Evolutionary conservation across 2,797 vertebrate genomes (phyloP).

Genomic region (Myiothlypis coronata): DNA sequence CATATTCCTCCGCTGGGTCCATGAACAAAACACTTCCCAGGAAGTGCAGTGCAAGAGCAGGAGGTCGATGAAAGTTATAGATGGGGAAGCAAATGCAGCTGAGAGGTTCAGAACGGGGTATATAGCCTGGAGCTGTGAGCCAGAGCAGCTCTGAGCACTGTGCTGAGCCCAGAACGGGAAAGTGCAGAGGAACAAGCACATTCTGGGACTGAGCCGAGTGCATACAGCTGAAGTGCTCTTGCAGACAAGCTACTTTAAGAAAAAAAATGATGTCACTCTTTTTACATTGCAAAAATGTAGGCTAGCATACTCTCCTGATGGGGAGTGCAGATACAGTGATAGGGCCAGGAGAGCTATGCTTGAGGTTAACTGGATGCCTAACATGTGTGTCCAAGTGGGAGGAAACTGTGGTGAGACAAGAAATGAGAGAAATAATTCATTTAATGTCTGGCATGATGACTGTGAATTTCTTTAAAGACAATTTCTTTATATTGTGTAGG

Average conservation of each 20-base stretch:
- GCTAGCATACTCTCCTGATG: neutral
- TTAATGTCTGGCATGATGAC: slow-evolving; percentile 37
- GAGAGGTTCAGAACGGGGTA: slow-evolving; percentile 4
- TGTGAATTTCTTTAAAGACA: slow-evolving; percentile 34
- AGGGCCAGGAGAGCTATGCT: slow-evolving; percentile 13
- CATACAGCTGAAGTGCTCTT: neutral
- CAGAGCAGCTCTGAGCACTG: neutral
- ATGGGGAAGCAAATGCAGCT: slow-evolving; percentile 14
- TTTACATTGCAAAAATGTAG: slow-evolving; percentile 60
- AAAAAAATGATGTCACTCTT: slow-evolving; percentile 65
- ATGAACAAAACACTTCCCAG: slow-evolving; percentile 44
- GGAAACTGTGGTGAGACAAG: slow-evolving; percentile 62
- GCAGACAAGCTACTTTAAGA: slow-evolving; percentile 25
- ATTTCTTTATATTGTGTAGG: slow-evolving; percentile 23
- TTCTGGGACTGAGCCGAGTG: neutral
- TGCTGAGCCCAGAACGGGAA: neutral
- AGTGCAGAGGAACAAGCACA: neutral
- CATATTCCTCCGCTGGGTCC: neutral
- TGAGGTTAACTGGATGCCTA: slow-evolving; percentile 57
- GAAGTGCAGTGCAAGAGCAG: slow-evolving; percentile 29
- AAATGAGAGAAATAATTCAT: slow-evolving; percentile 64
- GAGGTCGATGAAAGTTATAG: neutral
- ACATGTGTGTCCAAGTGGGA: slow-evolving; percentile 70
- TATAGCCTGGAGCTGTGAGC: neutral
- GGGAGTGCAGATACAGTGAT: slow-evolving; percentile 57